Evolutionary conservation across 2,888 invertebrate genomes (phyloP), one percentile per base, ranked within the genome.

Genomic region (Melanchra persicariae): DNA sequence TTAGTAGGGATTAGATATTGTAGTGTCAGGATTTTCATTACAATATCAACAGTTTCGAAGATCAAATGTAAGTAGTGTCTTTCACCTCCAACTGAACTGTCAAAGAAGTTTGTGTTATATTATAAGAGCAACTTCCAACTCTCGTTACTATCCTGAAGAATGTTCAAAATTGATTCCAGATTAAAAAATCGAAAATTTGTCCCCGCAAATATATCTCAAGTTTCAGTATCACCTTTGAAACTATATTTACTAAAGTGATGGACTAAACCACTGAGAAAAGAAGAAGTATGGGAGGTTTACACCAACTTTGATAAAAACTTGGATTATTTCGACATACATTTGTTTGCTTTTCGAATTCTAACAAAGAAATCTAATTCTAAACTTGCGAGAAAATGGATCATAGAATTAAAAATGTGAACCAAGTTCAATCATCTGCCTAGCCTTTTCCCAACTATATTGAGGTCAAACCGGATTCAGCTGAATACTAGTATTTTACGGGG

Each of bases 311-410:
- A 51, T 49, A 63, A 12, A 45, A 47, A 66, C 37, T 59, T 63
- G 8, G 12, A 15, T 24, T 61, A 52, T 52, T 61, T 72, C 10
- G 34, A 61, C 37, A 49, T 49, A 54, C 22, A 54, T 79, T 66
- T 37, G 24, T 45, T 66, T 58, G n/a, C 26, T 58, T 60, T 79
- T 65, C 26, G 51, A 73, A 58, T 24, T 12, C n/a, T n/a, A 64
- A 73, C 52, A 79, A 65, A 49, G 49, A 54, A 37, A 66, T n/a
- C 4, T 63, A n/a, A n/a, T 51, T 59, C 0, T 1, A 52, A 73
- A 34, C n/a, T 59, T 49, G 52, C 12, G 10, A 17, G 9, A 1
- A 49, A 8, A 15, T 34, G 2, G 3, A 57, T 4, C 51, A 63
- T 63, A 49, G 37, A 60, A 72, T 51, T 60, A 15, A 66, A 78